Percentiles rank a stretch among this genome's conserved stretches.
These are phyloP conservation scores for Hyles lineata DNA, from an alignment of 2,888 invertebrate genomes.

Conservation along the genomic window DNA sequence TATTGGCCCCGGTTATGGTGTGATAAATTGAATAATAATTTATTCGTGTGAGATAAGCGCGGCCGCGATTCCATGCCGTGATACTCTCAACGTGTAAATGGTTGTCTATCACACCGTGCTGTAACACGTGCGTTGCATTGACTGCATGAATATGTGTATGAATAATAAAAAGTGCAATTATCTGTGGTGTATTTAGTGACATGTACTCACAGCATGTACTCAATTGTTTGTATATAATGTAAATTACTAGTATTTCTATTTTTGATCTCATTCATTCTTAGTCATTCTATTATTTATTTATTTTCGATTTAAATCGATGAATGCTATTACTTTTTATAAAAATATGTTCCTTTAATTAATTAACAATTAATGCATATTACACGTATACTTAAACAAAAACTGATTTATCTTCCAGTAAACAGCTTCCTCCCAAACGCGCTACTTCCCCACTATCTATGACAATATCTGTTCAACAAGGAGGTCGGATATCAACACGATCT, in stretches of 20 bases:
- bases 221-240: no score
- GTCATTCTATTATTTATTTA: no score
- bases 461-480: constrained; percentile 72
- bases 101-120: constrained; percentile 47
- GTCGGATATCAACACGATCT: constrained; percentile 71
- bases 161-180: not conserved
- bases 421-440: constrained; percentile 12
- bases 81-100: constrained; percentile 68
- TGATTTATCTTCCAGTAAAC: not conserved
- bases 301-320: no score
- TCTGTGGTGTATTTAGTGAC: not conserved
- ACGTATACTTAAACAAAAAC: not conserved
- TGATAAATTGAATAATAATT: constrained; percentile 84
- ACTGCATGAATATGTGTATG: not conserved
- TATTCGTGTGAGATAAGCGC: constrained; percentile 73
- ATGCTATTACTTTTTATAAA: no score
- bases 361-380: not conserved
- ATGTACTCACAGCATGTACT: no score
- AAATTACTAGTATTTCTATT: no score
- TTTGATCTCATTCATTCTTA: no score
- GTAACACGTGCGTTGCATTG: constrained; percentile 27
- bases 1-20: constrained; percentile 67
- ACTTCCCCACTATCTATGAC: constrained; percentile 39
- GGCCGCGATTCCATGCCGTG: constrained; percentile 59
- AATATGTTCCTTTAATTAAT: not conserved